phyloP scores from a whole-genome alignment of 1,140 invertebrate species.

The Cecropterus lyciades region DNA sequence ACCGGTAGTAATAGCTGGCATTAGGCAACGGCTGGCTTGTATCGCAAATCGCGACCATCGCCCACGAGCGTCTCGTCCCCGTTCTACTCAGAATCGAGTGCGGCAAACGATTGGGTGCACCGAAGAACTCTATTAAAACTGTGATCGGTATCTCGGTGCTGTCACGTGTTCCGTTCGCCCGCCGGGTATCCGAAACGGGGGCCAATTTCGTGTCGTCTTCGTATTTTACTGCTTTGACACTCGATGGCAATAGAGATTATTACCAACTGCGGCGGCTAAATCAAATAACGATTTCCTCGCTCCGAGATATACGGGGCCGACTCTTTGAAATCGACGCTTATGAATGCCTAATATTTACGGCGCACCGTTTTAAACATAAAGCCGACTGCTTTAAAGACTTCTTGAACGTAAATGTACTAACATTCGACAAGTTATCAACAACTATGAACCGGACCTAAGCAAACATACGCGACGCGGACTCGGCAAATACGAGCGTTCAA shows the following conservation, averaged over 20 bases:
- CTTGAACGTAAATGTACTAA: constrained; percentile 17
- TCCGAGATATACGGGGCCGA: background rate
- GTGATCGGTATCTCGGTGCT: constrained; percentile 62
- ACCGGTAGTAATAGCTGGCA: background rate
- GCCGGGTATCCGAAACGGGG: constrained; percentile 56
- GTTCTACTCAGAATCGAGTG: constrained; percentile 38
- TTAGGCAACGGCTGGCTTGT: constrained; percentile 34
- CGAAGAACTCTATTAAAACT: constrained; percentile 73
- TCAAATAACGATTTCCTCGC: constrained; percentile 33
- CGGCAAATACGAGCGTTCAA: constrained; percentile 22
- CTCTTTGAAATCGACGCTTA: constrained; percentile 24
- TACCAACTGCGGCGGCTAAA: constrained; percentile 32
- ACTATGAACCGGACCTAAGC: constrained; percentile 22
- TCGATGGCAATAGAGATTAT: constrained; percentile 33
- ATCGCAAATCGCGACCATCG: constrained; percentile 29
- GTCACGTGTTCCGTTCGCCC: constrained; percentile 65
- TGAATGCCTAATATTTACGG: constrained; percentile 26
- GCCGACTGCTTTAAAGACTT: constrained; percentile 4
- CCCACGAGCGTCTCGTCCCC: constrained; percentile 8
- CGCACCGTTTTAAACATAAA: constrained; percentile 10
- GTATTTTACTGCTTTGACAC: constrained; percentile 43
- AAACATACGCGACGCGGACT: constrained; percentile 11
- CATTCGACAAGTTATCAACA: constrained; percentile 10
- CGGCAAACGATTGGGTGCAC: constrained; percentile 60
- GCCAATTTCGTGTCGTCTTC: constrained; percentile 43